Evolutionary conservation across 2,888 invertebrate species (phyloP).

Genomic region (Alentia gelatinosa): DNA sequence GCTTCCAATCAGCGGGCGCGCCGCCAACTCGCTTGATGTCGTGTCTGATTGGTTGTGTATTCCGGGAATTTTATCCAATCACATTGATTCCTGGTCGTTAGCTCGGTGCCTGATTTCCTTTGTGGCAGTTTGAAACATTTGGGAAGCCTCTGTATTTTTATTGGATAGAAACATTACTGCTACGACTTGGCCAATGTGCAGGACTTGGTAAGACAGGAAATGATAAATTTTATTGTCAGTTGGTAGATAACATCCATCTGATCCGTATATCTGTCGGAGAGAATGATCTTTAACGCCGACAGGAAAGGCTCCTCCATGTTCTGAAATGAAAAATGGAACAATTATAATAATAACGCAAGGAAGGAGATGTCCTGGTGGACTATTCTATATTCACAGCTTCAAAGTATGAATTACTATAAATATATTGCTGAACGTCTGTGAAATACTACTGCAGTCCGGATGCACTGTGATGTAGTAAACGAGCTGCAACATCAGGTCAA

Average conservation of each 20-base stretch:
- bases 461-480: too few species aligned
- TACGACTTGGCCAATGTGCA: constrained; percentile 75
- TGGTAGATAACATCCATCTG: constrained; percentile 95
- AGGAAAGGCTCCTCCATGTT: constrained; percentile 94
- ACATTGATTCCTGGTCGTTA: background rate
- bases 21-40: background rate
- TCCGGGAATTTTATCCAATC: background rate
- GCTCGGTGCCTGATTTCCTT: background rate
- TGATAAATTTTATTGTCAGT: constrained; percentile 91
- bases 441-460: too few species aligned
- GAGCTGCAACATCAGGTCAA: too few species aligned
- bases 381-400: too few species aligned
- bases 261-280: constrained; percentile 93
- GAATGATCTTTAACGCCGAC: constrained; percentile 90
- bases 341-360: too few species aligned
- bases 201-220: constrained; percentile 90
- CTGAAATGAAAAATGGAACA: constrained; percentile 84
- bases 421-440: too few species aligned
- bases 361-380: background rate
- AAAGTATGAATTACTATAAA: too few species aligned
- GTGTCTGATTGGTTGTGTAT: background rate
- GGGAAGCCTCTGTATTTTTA: background rate
- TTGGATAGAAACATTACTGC: background rate
- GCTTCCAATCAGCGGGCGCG: background rate
- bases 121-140: background rate